Evolutionary conservation across 92 coral and sea anemone species (phyloP).

Genomic region (Parazoanthus atlanticus): DNA sequence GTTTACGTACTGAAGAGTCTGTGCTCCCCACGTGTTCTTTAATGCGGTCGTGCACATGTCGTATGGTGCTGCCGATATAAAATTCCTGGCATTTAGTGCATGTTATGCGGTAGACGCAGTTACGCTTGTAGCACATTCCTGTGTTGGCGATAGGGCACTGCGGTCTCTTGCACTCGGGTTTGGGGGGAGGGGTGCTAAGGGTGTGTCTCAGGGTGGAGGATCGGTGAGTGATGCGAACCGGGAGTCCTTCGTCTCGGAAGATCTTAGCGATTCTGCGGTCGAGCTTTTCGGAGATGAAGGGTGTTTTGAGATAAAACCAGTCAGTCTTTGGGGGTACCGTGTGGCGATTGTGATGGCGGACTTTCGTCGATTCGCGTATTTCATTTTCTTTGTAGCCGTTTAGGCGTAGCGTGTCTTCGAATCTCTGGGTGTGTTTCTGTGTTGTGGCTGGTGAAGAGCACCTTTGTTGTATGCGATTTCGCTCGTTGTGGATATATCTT

Average conservation of each 20-base stretch:
- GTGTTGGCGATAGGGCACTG: too few species aligned
- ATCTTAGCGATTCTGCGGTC: conserved; percentile 6
- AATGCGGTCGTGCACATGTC: too few species aligned
- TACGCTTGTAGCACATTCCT: too few species aligned
- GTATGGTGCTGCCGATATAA: too few species aligned
- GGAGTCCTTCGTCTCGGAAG: not conserved
- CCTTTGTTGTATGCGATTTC: conserved; percentile 2
- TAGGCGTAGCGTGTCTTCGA: not conserved
- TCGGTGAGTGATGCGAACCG: conserved; percentile 9
- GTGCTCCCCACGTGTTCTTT: too few species aligned
- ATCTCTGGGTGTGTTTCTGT: not conserved
- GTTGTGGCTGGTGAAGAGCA: not conserved
- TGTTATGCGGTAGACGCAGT: too few species aligned
- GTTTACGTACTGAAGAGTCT: too few species aligned
- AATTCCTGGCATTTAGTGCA: too few species aligned
- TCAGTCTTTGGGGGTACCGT: not conserved
- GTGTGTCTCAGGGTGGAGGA: conserved; percentile 30
- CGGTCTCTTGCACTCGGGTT: too few species aligned
- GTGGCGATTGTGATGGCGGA: not conserved
- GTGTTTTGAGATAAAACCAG: not conserved
- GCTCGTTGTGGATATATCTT: not conserved
- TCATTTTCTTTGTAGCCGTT: not conserved
- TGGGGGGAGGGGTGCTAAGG: not conserved
- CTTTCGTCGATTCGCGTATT: not conserved
- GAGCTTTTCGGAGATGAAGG: not conserved